Evolutionary conservation across 92 coral and sea anemone species (phyloP).

Genomic region (Bergia puertoricense): DNA sequence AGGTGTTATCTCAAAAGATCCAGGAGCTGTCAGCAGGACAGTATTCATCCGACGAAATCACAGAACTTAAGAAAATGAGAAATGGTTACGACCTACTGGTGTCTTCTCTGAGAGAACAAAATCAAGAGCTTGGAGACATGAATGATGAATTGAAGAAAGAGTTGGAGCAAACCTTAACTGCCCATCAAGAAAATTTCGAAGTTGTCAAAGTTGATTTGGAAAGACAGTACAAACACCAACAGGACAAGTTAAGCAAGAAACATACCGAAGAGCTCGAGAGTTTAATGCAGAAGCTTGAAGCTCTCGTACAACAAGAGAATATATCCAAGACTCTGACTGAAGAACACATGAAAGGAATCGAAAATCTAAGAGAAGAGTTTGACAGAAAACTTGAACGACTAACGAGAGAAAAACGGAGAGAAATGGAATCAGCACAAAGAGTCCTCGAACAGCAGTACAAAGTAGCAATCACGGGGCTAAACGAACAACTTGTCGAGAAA

Average conservation of each 20-base stretch:
- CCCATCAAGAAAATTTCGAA: slow-evolving; percentile 64
- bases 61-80: slow-evolving; percentile 42
- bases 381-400: slow-evolving; percentile 70
- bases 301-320: slow-evolving; percentile 72
- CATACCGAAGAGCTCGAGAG: slow-evolving; percentile 73
- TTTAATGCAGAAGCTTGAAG: slow-evolving; percentile 75
- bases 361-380: slow-evolving; percentile 68
- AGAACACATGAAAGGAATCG: slow-evolving; percentile 86
- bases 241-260: slow-evolving; percentile 63
- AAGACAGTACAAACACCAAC: slow-evolving; percentile 61
- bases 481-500: slow-evolving; percentile 62
- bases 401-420: slow-evolving; percentile 71
- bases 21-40: slow-evolving; percentile 47
- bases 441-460: slow-evolving; percentile 60
- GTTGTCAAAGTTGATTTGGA: slow-evolving; percentile 67
- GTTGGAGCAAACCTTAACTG: slow-evolving; percentile 30
- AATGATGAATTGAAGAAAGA: slow-evolving; percentile 63
- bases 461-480: slow-evolving; percentile 46
- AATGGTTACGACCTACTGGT: slow-evolving; percentile 58
- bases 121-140: slow-evolving; percentile 63
- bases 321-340: slow-evolving; percentile 78
- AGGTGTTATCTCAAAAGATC: slow-evolving; percentile 52
- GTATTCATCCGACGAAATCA: slow-evolving; percentile 18
- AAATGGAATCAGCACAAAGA: slow-evolving; percentile 63
- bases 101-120: slow-evolving; percentile 67